Conservation (phyloP, 2,113 vertebrate species). For the Petromus typicus region DNA sequence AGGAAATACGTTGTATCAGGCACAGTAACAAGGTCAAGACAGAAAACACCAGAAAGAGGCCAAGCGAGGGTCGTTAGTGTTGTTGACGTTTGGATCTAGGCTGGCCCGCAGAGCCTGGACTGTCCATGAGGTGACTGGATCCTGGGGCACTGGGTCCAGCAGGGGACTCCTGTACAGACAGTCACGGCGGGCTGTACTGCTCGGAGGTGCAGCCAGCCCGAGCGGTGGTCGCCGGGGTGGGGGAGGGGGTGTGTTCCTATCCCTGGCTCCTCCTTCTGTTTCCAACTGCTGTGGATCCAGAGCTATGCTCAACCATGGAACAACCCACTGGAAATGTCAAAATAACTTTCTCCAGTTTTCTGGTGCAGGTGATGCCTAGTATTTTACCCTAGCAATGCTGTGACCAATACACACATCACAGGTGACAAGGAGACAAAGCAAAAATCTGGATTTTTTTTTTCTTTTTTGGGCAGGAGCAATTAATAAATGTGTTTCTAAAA, state of each 20-base stretch:
- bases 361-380: background rate
- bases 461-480: background rate
- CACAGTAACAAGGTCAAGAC: background rate
- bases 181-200: background rate
- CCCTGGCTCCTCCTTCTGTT: background rate
- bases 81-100: background rate
- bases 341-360: background rate
- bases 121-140: background rate
- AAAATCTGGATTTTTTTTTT: background rate
- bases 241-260: background rate
- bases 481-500: background rate
- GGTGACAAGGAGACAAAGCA: background rate
- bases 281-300: no score
- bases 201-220: background rate
- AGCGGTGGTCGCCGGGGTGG: background rate
- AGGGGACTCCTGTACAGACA: background rate
- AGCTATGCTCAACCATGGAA: background rate
- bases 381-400: background rate
- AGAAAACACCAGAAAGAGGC: background rate
- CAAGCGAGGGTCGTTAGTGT: fast-evolving
- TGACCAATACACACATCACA: background rate
- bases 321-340: background rate
- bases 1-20: background rate
- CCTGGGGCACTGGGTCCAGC: background rate
- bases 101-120: background rate